Conservation (phyloP, 2,888 invertebrate species). For the Scaptomyza cyrtandrae region DNA sequence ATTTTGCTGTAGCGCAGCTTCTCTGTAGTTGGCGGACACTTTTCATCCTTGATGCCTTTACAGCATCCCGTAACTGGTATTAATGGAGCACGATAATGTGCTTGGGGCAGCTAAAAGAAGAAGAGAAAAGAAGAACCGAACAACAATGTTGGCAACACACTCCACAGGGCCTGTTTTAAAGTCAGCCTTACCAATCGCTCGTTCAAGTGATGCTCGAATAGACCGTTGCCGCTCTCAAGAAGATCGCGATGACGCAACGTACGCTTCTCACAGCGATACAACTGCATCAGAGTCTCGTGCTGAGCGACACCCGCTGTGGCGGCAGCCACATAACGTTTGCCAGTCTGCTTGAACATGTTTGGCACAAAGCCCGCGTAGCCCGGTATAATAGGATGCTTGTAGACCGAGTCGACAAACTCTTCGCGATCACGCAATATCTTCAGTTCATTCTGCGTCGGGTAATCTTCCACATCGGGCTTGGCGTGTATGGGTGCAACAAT, state of each 20-base stretch:
- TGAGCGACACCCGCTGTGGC: constrained; percentile 90
- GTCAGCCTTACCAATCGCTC: constrained; percentile 73
- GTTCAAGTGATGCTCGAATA: constrained; percentile 75
- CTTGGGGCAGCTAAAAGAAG: constrained; percentile 87
- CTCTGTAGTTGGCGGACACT: constrained; percentile 86
- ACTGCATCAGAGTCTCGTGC: constrained; percentile 88
- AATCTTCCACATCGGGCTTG: constrained; percentile 85
- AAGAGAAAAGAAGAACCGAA: too few species aligned
- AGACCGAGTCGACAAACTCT: constrained; percentile 88
- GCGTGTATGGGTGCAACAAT: constrained; percentile 78
- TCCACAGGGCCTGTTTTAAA: neutral
- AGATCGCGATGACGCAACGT: constrained; percentile 75
- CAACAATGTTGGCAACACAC: neutral
- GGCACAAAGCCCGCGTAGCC: constrained; percentile 90
- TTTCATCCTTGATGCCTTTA: constrained; percentile 87
- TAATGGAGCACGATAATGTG: constrained; percentile 89
- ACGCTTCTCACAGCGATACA: constrained; percentile 86
- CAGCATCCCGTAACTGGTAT: constrained; percentile 89
- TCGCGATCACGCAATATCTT: constrained; percentile 88
- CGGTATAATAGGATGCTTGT: constrained; percentile 90
- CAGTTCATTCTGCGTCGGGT: constrained; percentile 88
- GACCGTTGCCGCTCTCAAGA: constrained; percentile 72
- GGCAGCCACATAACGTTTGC: constrained; percentile 89
- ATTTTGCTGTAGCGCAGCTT: constrained; percentile 79
- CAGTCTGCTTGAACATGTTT: constrained; percentile 88